Evolutionary conservation across 2,888 invertebrate genomes (phyloP).

Genomic region (Cyclophora albipunctata): DNA sequence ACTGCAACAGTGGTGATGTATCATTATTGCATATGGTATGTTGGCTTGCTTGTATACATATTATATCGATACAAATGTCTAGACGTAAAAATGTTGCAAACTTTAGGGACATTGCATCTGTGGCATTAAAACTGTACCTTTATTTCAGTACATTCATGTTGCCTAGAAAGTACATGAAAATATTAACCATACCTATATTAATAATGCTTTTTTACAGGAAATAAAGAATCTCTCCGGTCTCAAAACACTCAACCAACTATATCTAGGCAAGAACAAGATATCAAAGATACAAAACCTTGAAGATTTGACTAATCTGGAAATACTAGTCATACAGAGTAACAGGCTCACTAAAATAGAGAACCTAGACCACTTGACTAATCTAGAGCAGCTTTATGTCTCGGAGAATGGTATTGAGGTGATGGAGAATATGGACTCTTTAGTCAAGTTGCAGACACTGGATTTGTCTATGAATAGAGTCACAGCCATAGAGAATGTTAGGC

Average conservation of each 20-base stretch:
- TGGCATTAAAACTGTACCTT: no score
- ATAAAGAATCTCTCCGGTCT: slow-evolving; percentile 91
- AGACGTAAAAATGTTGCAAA: no score
- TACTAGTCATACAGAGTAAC: slow-evolving; percentile 94
- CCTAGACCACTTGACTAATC: slow-evolving; percentile 80
- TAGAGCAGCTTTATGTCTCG: slow-evolving; percentile 93
- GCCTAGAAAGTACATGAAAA: no score
- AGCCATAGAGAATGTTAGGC: slow-evolving; percentile 83
- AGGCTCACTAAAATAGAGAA: slow-evolving; percentile 91
- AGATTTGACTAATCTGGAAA: slow-evolving; percentile 80
- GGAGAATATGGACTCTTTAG: slow-evolving; percentile 83
- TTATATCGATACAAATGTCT: no score
- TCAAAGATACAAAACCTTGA: slow-evolving; percentile 88
- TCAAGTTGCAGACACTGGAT: slow-evolving; percentile 88
- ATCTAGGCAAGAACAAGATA: slow-evolving; percentile 97
- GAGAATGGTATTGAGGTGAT: slow-evolving; percentile 92
- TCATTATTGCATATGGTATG: no score
- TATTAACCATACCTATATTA: no score
- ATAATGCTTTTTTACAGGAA: slow-evolving; percentile 66
- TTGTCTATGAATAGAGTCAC: slow-evolving; percentile 91
- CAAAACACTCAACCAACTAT: slow-evolving; percentile 84
- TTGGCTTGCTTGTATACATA: no score
- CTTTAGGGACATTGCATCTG: no score
- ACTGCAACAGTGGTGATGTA: no score
- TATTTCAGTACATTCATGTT: no score